Base-by-base conservation (phyloP, 2,797 vertebrate genomes). In the Paratrypauchen microcephalus region DNA sequence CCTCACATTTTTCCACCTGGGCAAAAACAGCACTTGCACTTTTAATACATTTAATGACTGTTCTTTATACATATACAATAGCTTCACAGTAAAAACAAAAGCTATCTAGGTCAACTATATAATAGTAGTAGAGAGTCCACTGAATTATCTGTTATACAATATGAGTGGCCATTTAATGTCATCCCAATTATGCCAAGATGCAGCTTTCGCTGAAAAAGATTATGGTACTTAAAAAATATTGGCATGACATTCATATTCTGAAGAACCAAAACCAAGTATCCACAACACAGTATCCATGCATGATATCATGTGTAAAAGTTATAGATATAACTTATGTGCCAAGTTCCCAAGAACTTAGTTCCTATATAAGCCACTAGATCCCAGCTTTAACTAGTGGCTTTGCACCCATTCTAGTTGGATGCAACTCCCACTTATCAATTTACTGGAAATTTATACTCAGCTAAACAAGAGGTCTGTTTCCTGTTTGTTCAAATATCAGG, bases 1-100 rank as follows among this genome's bases (percentile, higher is more conserved):
- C 45, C 19, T 83, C 78, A 72, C 82, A 87, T 71, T 78, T 88
- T 56, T 91, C 90, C 56, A 90, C 54, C 91, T 93, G 73, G 45
- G 75, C n/a, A 80, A 62, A 66, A 1, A 7, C 2, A 65, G 55
- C 19, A 41, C 1, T 45, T 45, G 36, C 57, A 62, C 54, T 16
- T 45, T 45, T 15, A 15, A 56, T 21, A 56, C 13, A 23, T 15
- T 13, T 21, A 56, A 26, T 56, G 7, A 36, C 8, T 36, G 19
- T 6, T 52, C 6, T 52, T 0, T 52, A 16, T 6, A 50, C 18
- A 55, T 12, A 24, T 13, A 11, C 54, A 55, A 23, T 55, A 11
- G 9, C 48, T 50, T 18, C 7, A 50, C 15, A 48, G 47, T 48
- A 19, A 50, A 1, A 19, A 50, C 6, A 8, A 7, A 18, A 50